Evolutionary conservation across 2,113 vertebrate species (phyloP).

Genomic region (Nanorana parkeri): DNA sequence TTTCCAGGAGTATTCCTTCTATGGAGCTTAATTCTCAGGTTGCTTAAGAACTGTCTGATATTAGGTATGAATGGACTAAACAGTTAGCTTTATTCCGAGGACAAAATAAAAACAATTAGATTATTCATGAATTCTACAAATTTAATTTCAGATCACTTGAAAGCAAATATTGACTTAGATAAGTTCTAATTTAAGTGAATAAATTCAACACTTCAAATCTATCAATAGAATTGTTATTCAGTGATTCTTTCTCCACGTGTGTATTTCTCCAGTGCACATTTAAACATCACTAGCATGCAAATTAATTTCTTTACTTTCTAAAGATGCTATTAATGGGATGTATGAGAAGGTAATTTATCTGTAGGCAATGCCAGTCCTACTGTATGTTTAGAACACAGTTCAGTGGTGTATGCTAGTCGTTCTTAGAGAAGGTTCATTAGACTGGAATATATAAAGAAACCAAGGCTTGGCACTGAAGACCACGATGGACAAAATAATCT

Average conservation of each 20-base stretch:
- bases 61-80: conserved; percentile 61
- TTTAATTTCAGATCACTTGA: conserved; percentile 30
- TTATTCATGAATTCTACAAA: conserved; percentile 46
- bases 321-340: no score
- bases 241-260: conserved; percentile 45
- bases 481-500: no score
- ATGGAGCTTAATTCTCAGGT: conserved; percentile 80
- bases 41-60: conserved; percentile 79
- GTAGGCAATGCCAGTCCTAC: no score
- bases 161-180: conserved; percentile 59
- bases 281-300: conserved; percentile 50
- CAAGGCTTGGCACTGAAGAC: no score
- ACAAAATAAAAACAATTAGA: conserved; percentile 67
- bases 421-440: no score
- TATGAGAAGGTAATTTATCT: no score
- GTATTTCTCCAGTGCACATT: conserved; percentile 24
- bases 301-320: conserved; percentile 32
- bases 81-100: conserved; percentile 66
- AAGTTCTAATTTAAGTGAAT: conserved; percentile 63
- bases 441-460: no score
- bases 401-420: no score
- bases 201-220: conserved; percentile 61
- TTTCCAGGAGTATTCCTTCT: conserved; percentile 83
- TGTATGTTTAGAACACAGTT: no score
- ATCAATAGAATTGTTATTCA: conserved; percentile 60